phyloP scores from a whole-genome alignment of 1,140 invertebrate species.

The Scaptomyza hsui region DNA sequence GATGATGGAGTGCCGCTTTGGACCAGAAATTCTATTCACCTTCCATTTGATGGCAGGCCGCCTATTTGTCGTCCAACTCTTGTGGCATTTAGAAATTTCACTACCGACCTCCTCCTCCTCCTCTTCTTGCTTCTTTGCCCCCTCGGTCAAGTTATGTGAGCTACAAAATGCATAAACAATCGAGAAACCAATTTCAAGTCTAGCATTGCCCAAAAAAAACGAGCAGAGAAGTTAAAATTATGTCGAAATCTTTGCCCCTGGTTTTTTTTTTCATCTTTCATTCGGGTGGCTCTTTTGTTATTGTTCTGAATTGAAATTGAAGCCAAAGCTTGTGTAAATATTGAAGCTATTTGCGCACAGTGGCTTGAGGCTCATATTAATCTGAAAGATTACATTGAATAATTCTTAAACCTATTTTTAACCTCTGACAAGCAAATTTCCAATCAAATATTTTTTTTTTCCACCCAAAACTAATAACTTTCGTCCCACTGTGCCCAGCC shows the following conservation, averaged over 20 bases:
- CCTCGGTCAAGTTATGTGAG: constrained; percentile 29
- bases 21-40: constrained; percentile 55
- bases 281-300: constrained; percentile 33
- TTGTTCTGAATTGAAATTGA: constrained; percentile 67
- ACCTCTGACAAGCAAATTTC: background rate
- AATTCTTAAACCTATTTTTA: too few species aligned
- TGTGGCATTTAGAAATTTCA: constrained; percentile 62
- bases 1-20: constrained; percentile 70
- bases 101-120: background rate
- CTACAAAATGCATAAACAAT: constrained; percentile 81
- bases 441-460: background rate
- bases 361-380: too few species aligned
- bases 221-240: constrained; percentile 28
- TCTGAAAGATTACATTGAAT: too few species aligned
- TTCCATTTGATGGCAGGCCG: constrained; percentile 34
- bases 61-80: constrained; percentile 57
- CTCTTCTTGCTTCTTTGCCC: too few species aligned
- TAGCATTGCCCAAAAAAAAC: constrained; percentile 43
- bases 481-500: constrained; percentile 38
- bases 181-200: constrained; percentile 69
- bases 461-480: background rate
- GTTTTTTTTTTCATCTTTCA: constrained; percentile 40
- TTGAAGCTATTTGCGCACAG: constrained; percentile 57
- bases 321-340: constrained; percentile 59
- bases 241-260: constrained; percentile 62